Conservation (phyloP, 2,888 invertebrate genomes). For the Anthrax anthrax region DNA sequence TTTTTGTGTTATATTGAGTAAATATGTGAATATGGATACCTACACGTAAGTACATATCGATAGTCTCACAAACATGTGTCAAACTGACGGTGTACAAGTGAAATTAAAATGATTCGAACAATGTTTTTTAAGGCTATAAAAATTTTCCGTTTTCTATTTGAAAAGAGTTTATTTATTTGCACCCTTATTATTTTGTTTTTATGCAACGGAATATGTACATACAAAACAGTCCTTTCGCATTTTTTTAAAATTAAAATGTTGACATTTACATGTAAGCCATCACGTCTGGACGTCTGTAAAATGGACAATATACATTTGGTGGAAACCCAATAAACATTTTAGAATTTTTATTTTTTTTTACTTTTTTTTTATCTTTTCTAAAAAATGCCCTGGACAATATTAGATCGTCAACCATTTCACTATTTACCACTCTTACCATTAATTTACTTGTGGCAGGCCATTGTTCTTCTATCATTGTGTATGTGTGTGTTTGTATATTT, state of each 20-base stretch:
- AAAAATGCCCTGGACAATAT: too few species aligned
- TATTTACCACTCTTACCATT: constrained; percentile 1
- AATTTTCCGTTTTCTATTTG: not conserved
- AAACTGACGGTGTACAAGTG: constrained; percentile 10
- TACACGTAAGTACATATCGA: too few species aligned
- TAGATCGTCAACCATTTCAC: constrained; percentile 2
- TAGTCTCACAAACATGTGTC: constrained; percentile 8
- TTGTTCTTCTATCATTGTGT: constrained; percentile 1
- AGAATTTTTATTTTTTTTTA: constrained; percentile 1
- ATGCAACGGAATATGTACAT: not conserved
- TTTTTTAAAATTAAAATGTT: constrained; percentile 38
- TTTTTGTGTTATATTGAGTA: too few species aligned
- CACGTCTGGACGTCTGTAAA: constrained; percentile 6
- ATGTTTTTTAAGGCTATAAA: constrained; percentile 10
- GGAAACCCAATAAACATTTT: constrained; percentile 11
- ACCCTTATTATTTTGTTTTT: constrained; percentile 5
- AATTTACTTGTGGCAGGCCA: not conserved
- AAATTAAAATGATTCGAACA: constrained; percentile 13
- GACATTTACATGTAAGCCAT: constrained; percentile 30
- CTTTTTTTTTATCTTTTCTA: not conserved
- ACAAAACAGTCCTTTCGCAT: constrained; percentile 15
- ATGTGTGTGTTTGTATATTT: too few species aligned
- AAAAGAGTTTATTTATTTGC: constrained; percentile 10
- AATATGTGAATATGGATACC: too few species aligned
- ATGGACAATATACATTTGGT: constrained; percentile 4